These are phyloP conservation scores for Psittacula derbiana DNA, from an alignment of 2,797 vertebrate genomes.

Conservation along the genomic window DNA sequence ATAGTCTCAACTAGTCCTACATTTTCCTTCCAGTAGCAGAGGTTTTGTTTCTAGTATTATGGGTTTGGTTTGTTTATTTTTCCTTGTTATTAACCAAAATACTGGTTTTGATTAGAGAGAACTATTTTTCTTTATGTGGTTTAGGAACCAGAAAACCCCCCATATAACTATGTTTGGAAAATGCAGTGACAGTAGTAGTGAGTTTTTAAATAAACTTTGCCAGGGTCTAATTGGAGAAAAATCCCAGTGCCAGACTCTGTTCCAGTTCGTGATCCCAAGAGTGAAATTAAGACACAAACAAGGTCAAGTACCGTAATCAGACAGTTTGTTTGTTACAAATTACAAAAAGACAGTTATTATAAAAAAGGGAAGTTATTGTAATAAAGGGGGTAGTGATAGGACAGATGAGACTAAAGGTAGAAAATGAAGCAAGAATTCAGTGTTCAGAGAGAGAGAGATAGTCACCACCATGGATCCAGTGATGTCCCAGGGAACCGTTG, in stretches of 20 bases:
- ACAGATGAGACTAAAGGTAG: background rate
- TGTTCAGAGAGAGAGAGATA: background rate
- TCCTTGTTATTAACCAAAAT: background rate
- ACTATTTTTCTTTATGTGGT: fast-evolving
- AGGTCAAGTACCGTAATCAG: background rate
- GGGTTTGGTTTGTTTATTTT: background rate
- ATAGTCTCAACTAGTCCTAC: background rate
- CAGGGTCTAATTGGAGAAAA: background rate
- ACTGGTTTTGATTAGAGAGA: background rate
- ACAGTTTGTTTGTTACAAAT: background rate
- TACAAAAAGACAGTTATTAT: background rate
- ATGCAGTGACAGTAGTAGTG: background rate
- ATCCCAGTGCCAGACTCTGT: background rate
- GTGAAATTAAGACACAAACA: background rate
- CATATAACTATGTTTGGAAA: background rate
- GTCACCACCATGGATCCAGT: background rate
- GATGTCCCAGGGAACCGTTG: background rate
- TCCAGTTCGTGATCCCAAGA: background rate
- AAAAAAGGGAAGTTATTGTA: background rate
- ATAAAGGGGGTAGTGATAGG: background rate
- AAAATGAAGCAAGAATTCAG: background rate
- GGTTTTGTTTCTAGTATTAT: background rate
- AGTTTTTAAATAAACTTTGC: background rate
- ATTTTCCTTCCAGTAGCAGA: background rate
- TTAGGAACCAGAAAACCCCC: background rate